These are phyloP conservation scores for Entomobrya multifasciata DNA, from an alignment of 2,888 invertebrate species.

Conservation along the genomic window DNA sequence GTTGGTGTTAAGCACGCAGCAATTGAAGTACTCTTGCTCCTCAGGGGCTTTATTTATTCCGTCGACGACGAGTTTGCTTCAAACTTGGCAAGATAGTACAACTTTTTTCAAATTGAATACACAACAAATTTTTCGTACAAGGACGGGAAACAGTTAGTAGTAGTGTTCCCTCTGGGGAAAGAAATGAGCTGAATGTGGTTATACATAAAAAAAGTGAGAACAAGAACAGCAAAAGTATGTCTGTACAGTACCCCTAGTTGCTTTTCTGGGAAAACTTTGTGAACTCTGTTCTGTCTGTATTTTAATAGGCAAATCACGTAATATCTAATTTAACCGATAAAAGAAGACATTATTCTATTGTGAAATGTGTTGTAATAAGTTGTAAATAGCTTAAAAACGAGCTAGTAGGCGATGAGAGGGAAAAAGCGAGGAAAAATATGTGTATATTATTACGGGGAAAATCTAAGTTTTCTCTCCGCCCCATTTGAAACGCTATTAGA, in stretches of 20 bases:
- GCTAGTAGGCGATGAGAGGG: not conserved
- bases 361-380: conserved; percentile 9
- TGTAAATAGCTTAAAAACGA: conserved; percentile 4
- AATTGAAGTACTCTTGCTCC: conserved; percentile 21
- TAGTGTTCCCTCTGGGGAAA: not conserved
- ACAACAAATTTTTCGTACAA: not conserved
- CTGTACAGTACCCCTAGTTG: too few species aligned
- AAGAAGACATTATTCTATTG: not conserved
- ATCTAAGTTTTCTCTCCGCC: not conserved
- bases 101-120: conserved; percentile 40
- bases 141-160: too few species aligned
- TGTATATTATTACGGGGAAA: too few species aligned
- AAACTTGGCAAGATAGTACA: not conserved
- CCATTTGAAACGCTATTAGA: not conserved
- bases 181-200: conserved; percentile 3
- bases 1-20: conserved; percentile 6
- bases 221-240: too few species aligned
- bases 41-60: conserved; percentile 36
- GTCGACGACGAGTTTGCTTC: conserved; percentile 19
- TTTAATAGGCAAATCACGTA: conserved; percentile 46
- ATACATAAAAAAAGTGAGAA: not conserved
- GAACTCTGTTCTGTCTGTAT: too few species aligned
- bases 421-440: not conserved
- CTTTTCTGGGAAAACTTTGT: too few species aligned
- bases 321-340: conserved; percentile 37